These are phyloP conservation scores for Myrmecophaga tridactyla DNA, from an alignment of 2,113 vertebrate species.

Conservation along the genomic window DNA sequence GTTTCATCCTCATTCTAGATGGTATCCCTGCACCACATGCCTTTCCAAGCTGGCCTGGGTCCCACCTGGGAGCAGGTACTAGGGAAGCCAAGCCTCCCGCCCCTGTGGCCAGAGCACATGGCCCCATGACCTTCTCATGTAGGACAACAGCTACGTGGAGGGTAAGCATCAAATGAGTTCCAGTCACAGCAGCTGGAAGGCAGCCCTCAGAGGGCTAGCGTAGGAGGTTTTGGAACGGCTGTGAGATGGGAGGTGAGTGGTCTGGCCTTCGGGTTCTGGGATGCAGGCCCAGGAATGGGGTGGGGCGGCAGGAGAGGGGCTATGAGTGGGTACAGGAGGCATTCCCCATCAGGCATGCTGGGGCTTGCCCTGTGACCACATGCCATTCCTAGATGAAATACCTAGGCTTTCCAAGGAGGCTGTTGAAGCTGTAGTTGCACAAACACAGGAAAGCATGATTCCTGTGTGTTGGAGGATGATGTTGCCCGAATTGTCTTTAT, in stretches of 20 bases:
- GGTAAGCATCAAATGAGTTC: neutral
- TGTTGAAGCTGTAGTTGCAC: neutral
- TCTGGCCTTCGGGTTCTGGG: neutral
- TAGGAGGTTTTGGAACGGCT: neutral
- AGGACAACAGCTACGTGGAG: neutral
- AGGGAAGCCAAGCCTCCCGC: neutral
- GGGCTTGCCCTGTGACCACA: neutral
- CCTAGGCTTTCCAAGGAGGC: accelerated
- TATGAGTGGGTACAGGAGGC: neutral
- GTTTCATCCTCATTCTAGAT: too few relatives aligned
- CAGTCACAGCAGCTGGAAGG: neutral
- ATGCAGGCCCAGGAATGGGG: neutral
- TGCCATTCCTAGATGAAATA: neutral
- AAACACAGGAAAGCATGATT: accelerated
- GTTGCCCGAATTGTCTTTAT: neutral
- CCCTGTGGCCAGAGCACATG: neutral
- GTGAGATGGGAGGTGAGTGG: neutral
- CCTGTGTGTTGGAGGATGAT: neutral
- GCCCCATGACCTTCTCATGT: neutral
- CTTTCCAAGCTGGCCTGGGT: accelerated
- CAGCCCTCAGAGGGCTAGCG: neutral
- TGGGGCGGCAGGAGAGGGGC: neutral
- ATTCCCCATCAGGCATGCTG: neutral
- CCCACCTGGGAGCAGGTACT: too few relatives aligned
- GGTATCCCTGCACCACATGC: accelerated